A percentile compares a stretch with the other conserved stretches of the same genome.
Evolutionary conservation across 2,113 vertebrate genomes (phyloP).

Genomic region (Turnix velox): DNA sequence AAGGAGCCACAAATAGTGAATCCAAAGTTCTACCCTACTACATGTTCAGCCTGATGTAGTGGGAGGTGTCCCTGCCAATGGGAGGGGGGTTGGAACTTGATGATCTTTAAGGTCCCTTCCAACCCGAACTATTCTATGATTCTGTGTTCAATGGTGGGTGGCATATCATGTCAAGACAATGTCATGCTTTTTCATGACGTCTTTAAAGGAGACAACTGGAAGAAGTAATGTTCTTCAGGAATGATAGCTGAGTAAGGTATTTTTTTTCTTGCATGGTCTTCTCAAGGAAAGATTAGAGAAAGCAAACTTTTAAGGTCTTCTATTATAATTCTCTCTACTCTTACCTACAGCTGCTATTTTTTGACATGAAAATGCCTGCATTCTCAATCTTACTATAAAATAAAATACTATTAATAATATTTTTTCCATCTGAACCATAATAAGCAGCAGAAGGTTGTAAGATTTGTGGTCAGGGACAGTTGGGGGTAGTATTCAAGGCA

Average conservation of each 20-base stretch:
- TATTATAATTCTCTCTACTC: neutral
- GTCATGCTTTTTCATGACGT: neutral
- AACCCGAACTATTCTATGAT: too few relatives aligned
- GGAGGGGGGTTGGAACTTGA: too few relatives aligned
- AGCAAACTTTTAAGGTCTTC: neutral
- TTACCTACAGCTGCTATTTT: neutral
- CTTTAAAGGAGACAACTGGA: neutral
- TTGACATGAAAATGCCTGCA: neutral
- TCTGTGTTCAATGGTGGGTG: too few relatives aligned
- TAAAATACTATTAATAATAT: neutral
- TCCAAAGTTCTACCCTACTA: neutral
- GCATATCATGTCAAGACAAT: too few relatives aligned
- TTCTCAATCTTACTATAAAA: neutral
- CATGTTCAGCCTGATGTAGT: too few relatives aligned
- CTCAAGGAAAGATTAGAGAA: neutral
- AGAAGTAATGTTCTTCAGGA: neutral
- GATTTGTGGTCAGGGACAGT: neutral
- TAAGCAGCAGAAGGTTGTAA: neutral
- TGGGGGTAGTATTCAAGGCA: neutral
- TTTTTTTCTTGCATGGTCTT: neutral
- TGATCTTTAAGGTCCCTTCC: too few relatives aligned
- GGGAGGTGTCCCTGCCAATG: too few relatives aligned
- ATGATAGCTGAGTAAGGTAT: neutral
- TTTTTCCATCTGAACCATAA: neutral
- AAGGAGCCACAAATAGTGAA: neutral